phyloP scores from a whole-genome alignment of 2,888 invertebrate genomes.

The Osedax fenrisi region DNA sequence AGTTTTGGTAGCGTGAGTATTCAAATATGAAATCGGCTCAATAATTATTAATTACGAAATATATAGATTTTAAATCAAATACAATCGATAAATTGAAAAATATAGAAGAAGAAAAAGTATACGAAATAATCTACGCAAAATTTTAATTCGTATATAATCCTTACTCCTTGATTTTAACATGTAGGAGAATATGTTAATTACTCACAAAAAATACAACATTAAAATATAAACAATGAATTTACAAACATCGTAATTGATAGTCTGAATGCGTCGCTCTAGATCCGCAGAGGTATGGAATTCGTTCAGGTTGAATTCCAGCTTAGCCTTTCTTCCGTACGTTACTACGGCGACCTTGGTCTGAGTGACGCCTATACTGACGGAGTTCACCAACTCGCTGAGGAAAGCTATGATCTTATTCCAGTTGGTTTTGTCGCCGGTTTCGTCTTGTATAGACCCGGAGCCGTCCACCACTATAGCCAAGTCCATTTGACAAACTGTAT shows the following conservation, averaged over 20 bases:
- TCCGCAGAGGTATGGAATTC: neutral
- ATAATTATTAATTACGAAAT: no score
- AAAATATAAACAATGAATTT: no score
- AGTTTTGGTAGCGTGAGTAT: no score
- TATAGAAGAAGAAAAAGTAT: no score
- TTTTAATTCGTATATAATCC: no score
- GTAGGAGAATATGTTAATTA: no score
- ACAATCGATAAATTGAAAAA: no score
- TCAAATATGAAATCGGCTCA: no score
- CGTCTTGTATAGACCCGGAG: neutral
- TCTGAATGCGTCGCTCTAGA: neutral
- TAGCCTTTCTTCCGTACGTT: neutral
- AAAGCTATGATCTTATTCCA: neutral
- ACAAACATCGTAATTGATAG: neutral
- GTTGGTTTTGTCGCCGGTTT: neutral
- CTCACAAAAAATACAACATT: no score
- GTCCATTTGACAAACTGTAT: neutral
- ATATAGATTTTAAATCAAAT: no score
- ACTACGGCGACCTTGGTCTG: neutral
- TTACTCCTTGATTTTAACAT: no score
- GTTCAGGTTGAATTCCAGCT: neutral
- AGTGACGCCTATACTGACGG: neutral
- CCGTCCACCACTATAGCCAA: neutral
- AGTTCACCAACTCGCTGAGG: neutral
- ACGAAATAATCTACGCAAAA: no score